These are phyloP conservation scores for Gobio gobio DNA, from an alignment of 2,113 vertebrate genomes.

Conservation along the genomic window DNA sequence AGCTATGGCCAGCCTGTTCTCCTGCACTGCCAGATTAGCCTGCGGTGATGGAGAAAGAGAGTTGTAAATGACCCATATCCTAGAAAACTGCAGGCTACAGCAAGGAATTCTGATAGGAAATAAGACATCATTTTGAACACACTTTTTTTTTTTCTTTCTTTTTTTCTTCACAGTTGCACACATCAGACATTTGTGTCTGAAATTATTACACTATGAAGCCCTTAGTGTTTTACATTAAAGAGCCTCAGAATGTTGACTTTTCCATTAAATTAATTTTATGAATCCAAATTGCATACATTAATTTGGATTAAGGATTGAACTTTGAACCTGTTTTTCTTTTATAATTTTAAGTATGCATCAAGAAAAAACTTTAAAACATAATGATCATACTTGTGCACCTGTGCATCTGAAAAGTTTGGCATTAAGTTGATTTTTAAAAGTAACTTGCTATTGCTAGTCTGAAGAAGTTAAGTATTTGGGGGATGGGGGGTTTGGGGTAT, in stretches of 20 bases:
- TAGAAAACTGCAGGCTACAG: not conserved
- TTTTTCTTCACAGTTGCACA: not conserved
- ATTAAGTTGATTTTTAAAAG: not conserved
- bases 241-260: not conserved
- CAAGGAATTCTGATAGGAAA: no score
- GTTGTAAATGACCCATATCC: not conserved
- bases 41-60: slow-evolving; percentile 55
- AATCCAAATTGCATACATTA: not conserved
- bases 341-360: not conserved
- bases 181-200: not conserved
- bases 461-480: not conserved
- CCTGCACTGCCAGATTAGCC: slow-evolving; percentile 86
- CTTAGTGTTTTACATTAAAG: not conserved
- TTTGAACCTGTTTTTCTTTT: no score
- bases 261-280: not conserved
- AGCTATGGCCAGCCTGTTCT: slow-evolving; percentile 79
- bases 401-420: not conserved
- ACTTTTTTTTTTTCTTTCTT: accelerated
- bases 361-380: not conserved
- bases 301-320: not conserved
- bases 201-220: not conserved
- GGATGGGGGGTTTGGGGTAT: not conserved
- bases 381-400: not conserved
- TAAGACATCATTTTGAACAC: no score
- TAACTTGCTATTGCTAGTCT: not conserved